A percentile compares a stretch with the other conserved stretches of the same genome.
Evolutionary conservation across 2,797 vertebrate species (phyloP).

Genomic region (Valencia hispanica): DNA sequence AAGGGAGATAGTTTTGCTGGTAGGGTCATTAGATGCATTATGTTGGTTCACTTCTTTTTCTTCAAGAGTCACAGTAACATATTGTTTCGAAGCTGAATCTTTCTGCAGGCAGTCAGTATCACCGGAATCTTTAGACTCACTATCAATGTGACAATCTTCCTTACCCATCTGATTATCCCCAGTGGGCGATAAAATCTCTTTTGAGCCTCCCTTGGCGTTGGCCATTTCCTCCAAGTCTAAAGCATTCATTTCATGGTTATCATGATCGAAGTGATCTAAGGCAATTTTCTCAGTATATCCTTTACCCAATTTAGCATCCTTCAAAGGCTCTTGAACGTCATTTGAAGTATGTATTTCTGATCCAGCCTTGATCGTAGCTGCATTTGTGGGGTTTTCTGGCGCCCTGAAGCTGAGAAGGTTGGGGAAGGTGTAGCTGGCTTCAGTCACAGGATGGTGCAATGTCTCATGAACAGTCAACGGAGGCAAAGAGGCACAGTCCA

Average conservation of each 20-base stretch:
- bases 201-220: background rate
- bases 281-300: constrained; percentile 10
- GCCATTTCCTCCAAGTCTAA: constrained; percentile 24
- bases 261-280: constrained; percentile 24
- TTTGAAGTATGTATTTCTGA: constrained; percentile 20
- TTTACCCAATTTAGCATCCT: constrained; percentile 21
- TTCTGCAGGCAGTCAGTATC: constrained; percentile 18
- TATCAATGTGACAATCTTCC: constrained; percentile 9
- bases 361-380: constrained; percentile 34
- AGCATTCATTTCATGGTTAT: constrained; percentile 23
- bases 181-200: constrained; percentile 22
- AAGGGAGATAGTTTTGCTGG: constrained; percentile 10
- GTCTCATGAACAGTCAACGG: constrained; percentile 81
- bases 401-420: constrained; percentile 66
- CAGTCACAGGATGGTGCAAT: constrained; percentile 80
- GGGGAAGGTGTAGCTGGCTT: constrained; percentile 77
- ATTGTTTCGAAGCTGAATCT: constrained; percentile 20
- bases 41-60: constrained; percentile 39
- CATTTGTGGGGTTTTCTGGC: constrained; percentile 42
- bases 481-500: constrained; percentile 78
- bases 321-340: constrained; percentile 27
- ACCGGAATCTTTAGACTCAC: constrained; percentile 28
- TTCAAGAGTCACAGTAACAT: constrained; percentile 25
- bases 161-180: constrained; percentile 28
- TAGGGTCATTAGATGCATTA: constrained; percentile 25